A percentile compares a stretch with the other conserved stretches of the same genome.
Evolutionary conservation across 2,888 invertebrate species (phyloP).

Genomic region (Pseudeuparius sepicola): DNA sequence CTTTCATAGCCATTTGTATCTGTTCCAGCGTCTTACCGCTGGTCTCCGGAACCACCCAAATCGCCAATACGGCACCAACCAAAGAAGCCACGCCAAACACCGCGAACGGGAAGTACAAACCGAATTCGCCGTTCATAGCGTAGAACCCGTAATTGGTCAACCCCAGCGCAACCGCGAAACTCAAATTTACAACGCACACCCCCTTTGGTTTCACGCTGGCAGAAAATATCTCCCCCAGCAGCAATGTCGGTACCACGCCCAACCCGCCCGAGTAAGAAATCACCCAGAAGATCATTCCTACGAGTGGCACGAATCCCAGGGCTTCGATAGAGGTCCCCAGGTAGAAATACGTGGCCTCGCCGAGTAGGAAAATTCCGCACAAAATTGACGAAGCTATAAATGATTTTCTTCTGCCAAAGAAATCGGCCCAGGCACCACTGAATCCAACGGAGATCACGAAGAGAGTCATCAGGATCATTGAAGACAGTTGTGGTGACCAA

Average conservation of each 20-base stretch:
- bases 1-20: constrained; percentile 33
- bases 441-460: no score
- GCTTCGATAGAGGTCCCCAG: constrained; percentile 22
- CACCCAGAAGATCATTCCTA: constrained; percentile 29
- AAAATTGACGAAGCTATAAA: constrained; percentile 25
- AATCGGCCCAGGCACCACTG: constrained; percentile 21
- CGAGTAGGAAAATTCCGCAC: constrained; percentile 21
- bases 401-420: constrained; percentile 26
- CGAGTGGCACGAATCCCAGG: constrained; percentile 24
- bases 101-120: constrained; percentile 31
- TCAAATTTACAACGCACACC: constrained; percentile 23
- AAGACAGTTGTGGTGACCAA: constrained; percentile 25
- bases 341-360: constrained; percentile 28
- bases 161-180: constrained; percentile 19
- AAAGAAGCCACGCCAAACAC: constrained; percentile 28
- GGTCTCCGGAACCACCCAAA: constrained; percentile 34
- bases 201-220: constrained; percentile 32
- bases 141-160: constrained; percentile 30
- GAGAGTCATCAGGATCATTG: no score
- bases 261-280: constrained; percentile 27
- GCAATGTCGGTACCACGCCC: constrained; percentile 28
- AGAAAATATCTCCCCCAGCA: constrained; percentile 32
- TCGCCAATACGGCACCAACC: constrained; percentile 25
- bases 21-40: constrained; percentile 35
- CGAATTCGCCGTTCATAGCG: constrained; percentile 27